Percentiles rank a stretch among this genome's conserved stretches.
Conservation (phyloP, 53 echinoderm and acorn worm species). For the Apostichopus leukothele region DNA sequence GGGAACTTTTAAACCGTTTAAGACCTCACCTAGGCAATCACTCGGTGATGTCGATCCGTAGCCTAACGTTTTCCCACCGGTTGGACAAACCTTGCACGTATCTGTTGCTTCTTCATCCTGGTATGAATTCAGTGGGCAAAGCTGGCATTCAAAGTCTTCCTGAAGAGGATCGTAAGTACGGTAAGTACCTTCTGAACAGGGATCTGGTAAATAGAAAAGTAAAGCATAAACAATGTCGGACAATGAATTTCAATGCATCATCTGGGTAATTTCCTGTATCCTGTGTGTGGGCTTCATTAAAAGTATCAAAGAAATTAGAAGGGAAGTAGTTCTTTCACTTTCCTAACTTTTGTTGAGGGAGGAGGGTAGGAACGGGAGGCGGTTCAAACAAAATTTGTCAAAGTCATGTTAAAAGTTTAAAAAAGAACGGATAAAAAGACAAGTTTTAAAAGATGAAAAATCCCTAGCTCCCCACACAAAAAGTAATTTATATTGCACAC, state of each 20-base stretch:
- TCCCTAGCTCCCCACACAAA: no score
- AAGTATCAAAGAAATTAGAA: no score
- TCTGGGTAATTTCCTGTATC: no score
- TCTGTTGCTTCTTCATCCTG: constrained; percentile 12
- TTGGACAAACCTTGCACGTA: constrained; percentile 8
- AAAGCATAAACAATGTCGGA: not conserved
- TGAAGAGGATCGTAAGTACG: not conserved
- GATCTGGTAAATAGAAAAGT: not conserved
- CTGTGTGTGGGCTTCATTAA: no score
- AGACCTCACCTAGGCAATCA: constrained; percentile 23
- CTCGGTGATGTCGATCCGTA: not conserved
- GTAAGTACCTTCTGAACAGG: constrained; percentile 13
- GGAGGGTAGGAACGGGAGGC: no score
- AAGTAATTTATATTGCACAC: no score
- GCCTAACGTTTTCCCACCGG: not conserved
- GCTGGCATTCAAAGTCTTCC: constrained; percentile 31
- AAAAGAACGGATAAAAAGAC: no score
- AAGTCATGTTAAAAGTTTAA: no score
- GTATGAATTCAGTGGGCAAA: constrained; percentile 17
- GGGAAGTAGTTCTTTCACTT: no score
- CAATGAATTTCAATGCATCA: not conserved
- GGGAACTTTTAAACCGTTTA: not conserved
- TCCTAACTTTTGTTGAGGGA: no score
- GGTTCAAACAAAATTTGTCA: no score
- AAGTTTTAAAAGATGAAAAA: no score